A percentile compares a stretch with the other conserved stretches of the same genome.
phyloP scores from a whole-genome alignment of 2,888 invertebrate species.

The Rhagonycha fulva region DNA sequence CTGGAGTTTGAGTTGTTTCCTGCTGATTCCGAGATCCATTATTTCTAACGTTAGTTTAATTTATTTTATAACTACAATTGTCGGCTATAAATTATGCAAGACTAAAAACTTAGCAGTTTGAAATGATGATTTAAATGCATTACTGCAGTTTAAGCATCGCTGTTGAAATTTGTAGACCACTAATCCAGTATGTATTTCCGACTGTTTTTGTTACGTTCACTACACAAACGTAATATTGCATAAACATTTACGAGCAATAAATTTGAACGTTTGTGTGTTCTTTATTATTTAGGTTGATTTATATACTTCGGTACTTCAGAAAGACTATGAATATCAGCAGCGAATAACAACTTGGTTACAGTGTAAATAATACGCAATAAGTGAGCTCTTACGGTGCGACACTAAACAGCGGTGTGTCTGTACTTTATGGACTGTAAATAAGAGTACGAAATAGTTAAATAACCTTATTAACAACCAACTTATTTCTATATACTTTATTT shows the following conservation, averaged over 20 bases:
- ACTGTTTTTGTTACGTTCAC: slow-evolving; percentile 15
- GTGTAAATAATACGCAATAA: slow-evolving; percentile 32
- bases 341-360: slow-evolving; percentile 30
- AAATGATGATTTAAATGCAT: background rate
- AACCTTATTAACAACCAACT: slow-evolving; percentile 15
- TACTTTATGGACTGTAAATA: slow-evolving; percentile 36
- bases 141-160: slow-evolving; percentile 7
- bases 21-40: background rate
- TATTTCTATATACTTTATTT: background rate
- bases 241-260: slow-evolving; percentile 41
- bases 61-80: background rate
- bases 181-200: slow-evolving; percentile 12
- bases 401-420: slow-evolving; percentile 34
- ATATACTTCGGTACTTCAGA: slow-evolving; percentile 32
- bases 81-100: background rate
- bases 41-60: background rate
- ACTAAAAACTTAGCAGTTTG: background rate
- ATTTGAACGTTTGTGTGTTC: slow-evolving; percentile 41
- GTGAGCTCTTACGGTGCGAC: slow-evolving; percentile 27
- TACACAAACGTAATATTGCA: slow-evolving; percentile 39
- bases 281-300: slow-evolving; percentile 35
- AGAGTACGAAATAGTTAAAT: slow-evolving; percentile 27
- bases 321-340: slow-evolving; percentile 28
- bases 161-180: slow-evolving; percentile 13
- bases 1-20: background rate